phyloP scores from a whole-genome alignment of 2,888 invertebrate species.

The Ischnus inquisitorius region DNA sequence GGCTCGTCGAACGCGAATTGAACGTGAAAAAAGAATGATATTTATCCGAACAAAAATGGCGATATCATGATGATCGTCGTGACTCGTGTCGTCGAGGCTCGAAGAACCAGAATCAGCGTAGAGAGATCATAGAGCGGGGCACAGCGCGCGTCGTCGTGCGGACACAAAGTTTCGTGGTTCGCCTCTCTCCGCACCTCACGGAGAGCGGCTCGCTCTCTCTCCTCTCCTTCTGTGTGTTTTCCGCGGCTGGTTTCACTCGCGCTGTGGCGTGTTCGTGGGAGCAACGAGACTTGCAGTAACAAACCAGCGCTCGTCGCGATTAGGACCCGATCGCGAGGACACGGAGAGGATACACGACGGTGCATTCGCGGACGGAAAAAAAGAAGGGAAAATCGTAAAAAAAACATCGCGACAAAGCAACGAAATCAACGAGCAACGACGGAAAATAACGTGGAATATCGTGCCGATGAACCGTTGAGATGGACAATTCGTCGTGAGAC shows the following conservation, averaged over 20 bases:
- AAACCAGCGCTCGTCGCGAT: constrained; percentile 70
- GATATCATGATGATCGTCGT: constrained; percentile 47
- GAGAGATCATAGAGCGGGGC: constrained; percentile 36
- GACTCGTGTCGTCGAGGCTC: constrained; percentile 48
- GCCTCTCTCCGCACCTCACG: constrained; percentile 14
- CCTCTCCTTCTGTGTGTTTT: not conserved
- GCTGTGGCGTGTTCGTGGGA: constrained; percentile 63
- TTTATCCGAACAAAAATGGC: constrained; percentile 16
- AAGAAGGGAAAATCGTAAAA: constrained; percentile 41
- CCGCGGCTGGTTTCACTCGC: constrained; percentile 44
- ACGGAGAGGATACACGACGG: constrained; percentile 52
- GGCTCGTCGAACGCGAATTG: not conserved
- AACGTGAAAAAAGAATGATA: constrained; percentile 3
- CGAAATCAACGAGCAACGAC: constrained; percentile 39
- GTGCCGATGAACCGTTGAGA: constrained; percentile 55
- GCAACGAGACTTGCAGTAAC: constrained; percentile 62
- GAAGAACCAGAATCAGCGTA: constrained; percentile 2
- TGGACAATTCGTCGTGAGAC: constrained; percentile 68
- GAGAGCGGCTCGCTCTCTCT: not conserved
- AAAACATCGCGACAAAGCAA: constrained; percentile 55
- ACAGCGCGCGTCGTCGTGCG: constrained; percentile 44
- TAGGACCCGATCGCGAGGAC: constrained; percentile 63
- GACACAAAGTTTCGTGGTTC: constrained; percentile 56
- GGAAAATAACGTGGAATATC: constrained; percentile 36
- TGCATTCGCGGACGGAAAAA: constrained; percentile 41